Evolutionary conservation across 2,113 vertebrate genomes (phyloP).

Genomic region (Rhagologus leucostigma): DNA sequence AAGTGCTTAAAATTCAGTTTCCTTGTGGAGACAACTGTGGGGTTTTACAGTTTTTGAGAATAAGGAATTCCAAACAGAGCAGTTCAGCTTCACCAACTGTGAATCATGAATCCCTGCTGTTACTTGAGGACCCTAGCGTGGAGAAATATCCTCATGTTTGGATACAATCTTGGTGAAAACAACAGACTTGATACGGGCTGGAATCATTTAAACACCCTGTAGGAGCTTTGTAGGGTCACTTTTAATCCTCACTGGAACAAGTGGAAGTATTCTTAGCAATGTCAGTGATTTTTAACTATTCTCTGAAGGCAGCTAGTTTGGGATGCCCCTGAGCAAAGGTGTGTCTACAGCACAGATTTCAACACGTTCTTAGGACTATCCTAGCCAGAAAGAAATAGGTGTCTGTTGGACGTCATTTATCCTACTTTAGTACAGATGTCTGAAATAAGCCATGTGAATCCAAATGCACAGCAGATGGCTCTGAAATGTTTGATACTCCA

Average conservation of each 20-base stretch:
- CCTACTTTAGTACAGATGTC: background rate
- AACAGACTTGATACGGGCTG: background rate
- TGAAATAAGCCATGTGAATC: background rate
- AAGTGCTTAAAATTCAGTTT: background rate
- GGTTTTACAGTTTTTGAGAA: background rate
- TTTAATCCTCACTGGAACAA: background rate
- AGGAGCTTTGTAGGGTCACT: background rate
- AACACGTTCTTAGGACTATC: background rate
- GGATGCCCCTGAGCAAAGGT: background rate
- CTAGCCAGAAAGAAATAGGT: background rate
- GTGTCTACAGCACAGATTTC: background rate
- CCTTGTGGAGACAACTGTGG: background rate
- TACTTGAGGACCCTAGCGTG: background rate
- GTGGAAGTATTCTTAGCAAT: background rate
- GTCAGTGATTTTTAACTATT: background rate
- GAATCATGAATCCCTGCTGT: background rate
- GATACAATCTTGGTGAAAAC: background rate
- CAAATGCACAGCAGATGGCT: constrained; percentile 15
- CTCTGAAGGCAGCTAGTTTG: background rate
- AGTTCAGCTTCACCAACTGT: background rate
- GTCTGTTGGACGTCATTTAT: background rate
- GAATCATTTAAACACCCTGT: background rate
- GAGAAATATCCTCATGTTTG: background rate
- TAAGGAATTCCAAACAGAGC: background rate
- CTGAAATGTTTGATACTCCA: background rate